phyloP scores from a whole-genome alignment of 2,888 invertebrate species.

The Congeria kusceri region DNA sequence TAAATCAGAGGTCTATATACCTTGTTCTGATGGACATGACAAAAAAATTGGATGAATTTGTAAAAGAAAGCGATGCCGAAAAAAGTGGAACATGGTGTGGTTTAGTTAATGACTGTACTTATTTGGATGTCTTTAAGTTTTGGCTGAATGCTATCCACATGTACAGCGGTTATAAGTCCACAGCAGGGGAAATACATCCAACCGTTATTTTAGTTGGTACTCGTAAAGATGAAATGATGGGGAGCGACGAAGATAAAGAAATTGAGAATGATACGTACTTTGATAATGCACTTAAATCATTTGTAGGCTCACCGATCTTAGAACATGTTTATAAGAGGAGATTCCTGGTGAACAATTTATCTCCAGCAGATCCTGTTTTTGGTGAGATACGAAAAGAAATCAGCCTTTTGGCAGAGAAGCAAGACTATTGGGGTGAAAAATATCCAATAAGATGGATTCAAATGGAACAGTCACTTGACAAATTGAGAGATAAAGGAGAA shows the following conservation, averaged over 20 bases:
- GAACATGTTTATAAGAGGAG: conserved; percentile 31
- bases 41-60: conserved; percentile 7
- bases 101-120: conserved; percentile 25
- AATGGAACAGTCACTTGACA: conserved; percentile 37
- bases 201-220: conserved; percentile 54
- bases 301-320: conserved; percentile 16
- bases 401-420: conserved; percentile 21
- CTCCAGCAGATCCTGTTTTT: conserved; percentile 17
- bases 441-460: conserved; percentile 54
- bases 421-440: conserved; percentile 42
- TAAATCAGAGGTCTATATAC: conserved; percentile 51
- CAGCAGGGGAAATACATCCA: conserved; percentile 23
- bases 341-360: conserved; percentile 34
- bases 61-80: conserved; percentile 17
- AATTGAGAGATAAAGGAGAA: conserved; percentile 33
- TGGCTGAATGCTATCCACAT: conserved; percentile 57
- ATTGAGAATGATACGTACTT: conserved; percentile 43
- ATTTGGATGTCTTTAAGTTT: conserved; percentile 54
- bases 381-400: conserved; percentile 30
- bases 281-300: conserved; percentile 44
- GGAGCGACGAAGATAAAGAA: conserved; percentile 38
- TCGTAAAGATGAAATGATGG: conserved; percentile 44
- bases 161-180: conserved; percentile 25
- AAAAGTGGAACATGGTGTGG: neutral
- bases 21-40: conserved; percentile 52